Evolutionary conservation across 35 echinoderm and acorn worm species (phyloP).

Genomic region (Lytechinus pictus): DNA sequence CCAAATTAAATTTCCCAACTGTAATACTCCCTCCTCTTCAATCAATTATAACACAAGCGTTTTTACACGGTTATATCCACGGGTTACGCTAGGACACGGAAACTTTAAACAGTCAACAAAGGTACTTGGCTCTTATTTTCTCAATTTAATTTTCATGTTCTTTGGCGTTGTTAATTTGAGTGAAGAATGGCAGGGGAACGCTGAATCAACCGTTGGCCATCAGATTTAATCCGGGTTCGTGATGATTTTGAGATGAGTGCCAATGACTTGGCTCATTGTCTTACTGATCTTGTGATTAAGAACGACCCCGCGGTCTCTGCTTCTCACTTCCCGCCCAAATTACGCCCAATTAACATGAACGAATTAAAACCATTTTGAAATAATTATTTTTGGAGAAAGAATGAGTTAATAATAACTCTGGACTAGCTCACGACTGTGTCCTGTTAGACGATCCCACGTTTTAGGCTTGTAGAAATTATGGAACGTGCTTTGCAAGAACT

Average conservation of each 20-base stretch:
- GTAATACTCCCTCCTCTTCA: background rate
- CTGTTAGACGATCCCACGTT: too few relatives aligned
- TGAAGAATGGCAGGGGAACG: background rate
- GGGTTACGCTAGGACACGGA: background rate
- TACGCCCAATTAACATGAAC: conserved; percentile 10
- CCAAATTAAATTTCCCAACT: background rate
- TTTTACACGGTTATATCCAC: background rate
- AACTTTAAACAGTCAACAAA: background rate
- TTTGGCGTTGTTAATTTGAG: background rate
- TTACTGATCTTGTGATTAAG: conserved; percentile 14
- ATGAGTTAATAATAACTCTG: background rate
- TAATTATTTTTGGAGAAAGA: background rate
- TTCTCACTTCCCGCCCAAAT: background rate
- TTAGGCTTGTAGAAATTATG: too few relatives aligned
- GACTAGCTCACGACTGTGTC: background rate
- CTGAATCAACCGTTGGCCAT: conserved; percentile 13
- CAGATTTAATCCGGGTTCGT: background rate
- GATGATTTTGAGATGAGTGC: background rate
- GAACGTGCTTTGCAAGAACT: too few relatives aligned
- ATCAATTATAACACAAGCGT: background rate
- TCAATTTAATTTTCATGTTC: background rate
- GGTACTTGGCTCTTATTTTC: background rate
- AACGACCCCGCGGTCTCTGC: conserved; percentile 31
- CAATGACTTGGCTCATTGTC: conserved; percentile 34
- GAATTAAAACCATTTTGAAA: background rate